These are phyloP conservation scores for Drosophila nr. fundita DNA, from an alignment of 2,888 invertebrate species.

Conservation along the genomic window DNA sequence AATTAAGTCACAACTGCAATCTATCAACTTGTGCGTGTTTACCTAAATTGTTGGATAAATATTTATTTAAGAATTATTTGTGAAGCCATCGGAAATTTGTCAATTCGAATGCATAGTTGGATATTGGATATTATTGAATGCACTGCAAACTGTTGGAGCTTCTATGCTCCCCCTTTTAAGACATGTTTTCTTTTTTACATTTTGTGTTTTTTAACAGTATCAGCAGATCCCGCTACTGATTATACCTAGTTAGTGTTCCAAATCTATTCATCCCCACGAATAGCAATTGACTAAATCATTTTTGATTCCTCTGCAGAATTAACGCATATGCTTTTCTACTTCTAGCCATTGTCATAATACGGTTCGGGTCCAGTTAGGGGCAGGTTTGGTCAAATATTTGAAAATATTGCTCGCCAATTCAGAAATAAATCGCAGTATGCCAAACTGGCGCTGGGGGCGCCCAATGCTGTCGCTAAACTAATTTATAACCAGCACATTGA, in stretches of 20 bases:
- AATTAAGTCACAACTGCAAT: neutral
- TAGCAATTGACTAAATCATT: neutral
- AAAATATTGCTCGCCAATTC: neutral
- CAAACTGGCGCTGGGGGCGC: constrained; percentile 12
- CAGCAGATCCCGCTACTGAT: neutral
- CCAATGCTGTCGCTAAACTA: constrained; percentile 23
- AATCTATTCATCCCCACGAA: neutral
- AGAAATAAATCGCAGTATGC: constrained; percentile 14
- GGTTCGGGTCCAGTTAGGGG: neutral
- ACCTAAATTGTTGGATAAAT: neutral
- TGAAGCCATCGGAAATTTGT: neutral
- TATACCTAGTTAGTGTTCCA: neutral
- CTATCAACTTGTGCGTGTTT: neutral
- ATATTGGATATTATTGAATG: neutral
- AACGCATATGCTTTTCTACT: neutral
- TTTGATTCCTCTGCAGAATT: neutral
- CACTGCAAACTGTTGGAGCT: neutral
- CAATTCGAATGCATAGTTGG: too few relatives aligned
- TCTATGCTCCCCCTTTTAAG: neutral
- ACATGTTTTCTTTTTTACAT: neutral
- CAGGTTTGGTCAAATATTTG: neutral
- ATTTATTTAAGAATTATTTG: neutral
- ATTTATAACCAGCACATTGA: constrained; percentile 60
- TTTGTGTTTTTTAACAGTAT: neutral
- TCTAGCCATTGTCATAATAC: neutral